phyloP scores from a whole-genome alignment of 2,888 invertebrate genomes.

The Pogonocherus hispidulus region DNA sequence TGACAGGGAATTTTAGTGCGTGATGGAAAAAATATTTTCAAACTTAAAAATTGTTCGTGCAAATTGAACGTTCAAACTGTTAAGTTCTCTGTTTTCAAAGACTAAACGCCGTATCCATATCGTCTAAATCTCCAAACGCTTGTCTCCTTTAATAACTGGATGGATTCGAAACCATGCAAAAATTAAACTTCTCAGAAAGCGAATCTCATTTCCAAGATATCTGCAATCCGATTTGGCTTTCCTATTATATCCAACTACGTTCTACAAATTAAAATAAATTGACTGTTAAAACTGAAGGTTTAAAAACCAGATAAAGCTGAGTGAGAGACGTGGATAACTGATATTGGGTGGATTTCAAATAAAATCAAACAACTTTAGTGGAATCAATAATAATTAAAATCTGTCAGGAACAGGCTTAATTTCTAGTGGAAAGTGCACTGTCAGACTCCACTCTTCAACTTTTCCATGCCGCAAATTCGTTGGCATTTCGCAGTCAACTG shows the following conservation, averaged over 20 bases:
- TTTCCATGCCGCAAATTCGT: constrained; percentile 35
- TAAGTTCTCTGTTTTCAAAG: no score
- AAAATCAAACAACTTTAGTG: constrained; percentile 37
- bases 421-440: constrained; percentile 44
- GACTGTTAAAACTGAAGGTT: constrained; percentile 41
- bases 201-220: constrained; percentile 52
- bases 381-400: constrained; percentile 50
- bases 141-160: constrained; percentile 39
- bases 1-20: no score
- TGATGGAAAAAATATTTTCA: no score
- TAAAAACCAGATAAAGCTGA: constrained; percentile 8
- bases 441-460: constrained; percentile 43
- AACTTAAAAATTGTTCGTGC: no score
- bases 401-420: constrained; percentile 44
- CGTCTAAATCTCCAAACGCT: constrained; percentile 33
- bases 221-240: constrained; percentile 49
- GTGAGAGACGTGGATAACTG: constrained; percentile 6
- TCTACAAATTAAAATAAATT: constrained; percentile 51
- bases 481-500: constrained; percentile 42
- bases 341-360: constrained; percentile 32
- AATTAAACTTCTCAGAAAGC: constrained; percentile 46
- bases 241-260: constrained; percentile 43
- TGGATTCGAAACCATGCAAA: constrained; percentile 43
- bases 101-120: no score
- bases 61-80: no score